phyloP scores from a whole-genome alignment of 2,797 vertebrate genomes.

The Tiaroga cobitis region DNA sequence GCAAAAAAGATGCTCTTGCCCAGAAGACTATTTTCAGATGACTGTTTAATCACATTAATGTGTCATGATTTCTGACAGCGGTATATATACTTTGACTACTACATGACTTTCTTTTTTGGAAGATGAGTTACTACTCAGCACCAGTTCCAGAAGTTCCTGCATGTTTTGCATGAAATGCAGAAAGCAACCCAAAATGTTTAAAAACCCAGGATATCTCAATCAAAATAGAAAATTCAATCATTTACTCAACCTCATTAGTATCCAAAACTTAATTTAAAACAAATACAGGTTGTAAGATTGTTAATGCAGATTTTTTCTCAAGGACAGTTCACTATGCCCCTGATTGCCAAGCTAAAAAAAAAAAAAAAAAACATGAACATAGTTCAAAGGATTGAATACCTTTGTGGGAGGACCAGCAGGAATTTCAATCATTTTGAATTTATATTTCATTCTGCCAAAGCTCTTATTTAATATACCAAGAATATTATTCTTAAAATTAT shows the following conservation, averaged over 20 bases:
- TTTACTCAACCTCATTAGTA: neutral
- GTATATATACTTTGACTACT: neutral
- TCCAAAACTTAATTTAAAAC: no score
- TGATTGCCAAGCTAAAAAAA: neutral
- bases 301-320: neutral
- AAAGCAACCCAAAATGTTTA: neutral
- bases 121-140: neutral
- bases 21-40: neutral
- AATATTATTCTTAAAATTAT: neutral
- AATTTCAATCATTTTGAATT: neutral
- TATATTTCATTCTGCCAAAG: neutral
- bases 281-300: no score
- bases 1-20: slow-evolving; percentile 21
- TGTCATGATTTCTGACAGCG: slow-evolving; percentile 5
- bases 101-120: neutral
- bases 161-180: neutral
- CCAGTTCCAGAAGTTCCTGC: neutral
- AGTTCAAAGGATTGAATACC: no score
- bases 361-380: neutral
- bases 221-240: rapidly evolving
- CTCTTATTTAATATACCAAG: no score
- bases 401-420: neutral
- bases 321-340: neutral
- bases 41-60: neutral
- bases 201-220: neutral